A percentile compares a stretch with the other conserved stretches of the same genome.
Evolutionary conservation across 2,113 vertebrate species (phyloP).

Genomic region (Nymphicus hollandicus): DNA sequence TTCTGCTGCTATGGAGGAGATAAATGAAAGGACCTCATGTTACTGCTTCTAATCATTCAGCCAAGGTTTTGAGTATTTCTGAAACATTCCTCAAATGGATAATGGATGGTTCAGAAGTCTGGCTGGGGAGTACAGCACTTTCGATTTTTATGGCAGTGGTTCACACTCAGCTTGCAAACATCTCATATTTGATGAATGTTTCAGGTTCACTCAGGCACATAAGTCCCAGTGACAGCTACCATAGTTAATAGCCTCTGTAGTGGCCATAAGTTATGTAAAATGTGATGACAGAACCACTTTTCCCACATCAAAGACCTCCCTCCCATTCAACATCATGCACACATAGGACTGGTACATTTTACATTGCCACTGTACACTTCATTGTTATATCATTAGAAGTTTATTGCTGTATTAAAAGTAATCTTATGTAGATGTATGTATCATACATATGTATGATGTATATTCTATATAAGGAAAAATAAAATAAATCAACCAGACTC

Average conservation of each 20-base stretch:
- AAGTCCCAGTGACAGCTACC: not conserved
- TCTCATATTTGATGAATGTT: not conserved
- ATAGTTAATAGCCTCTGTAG: not conserved
- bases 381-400: not conserved
- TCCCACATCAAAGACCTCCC: not conserved
- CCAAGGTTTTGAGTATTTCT: not conserved
- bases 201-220: accelerated
- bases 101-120: not conserved
- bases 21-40: not conserved
- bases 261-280: not conserved
- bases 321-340: not conserved
- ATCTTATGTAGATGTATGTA: not conserved
- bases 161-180: not conserved
- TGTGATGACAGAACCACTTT: not conserved
- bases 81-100: not conserved
- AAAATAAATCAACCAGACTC: not conserved
- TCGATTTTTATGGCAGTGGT: not conserved
- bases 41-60: not conserved
- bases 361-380: not conserved
- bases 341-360: not conserved
- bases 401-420: not conserved
- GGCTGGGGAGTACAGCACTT: not conserved
- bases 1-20: not conserved
- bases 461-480: not conserved
- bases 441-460: not conserved